These are phyloP conservation scores for Crax fasciolata DNA, from an alignment of 2,797 vertebrate species.

Conservation along the genomic window DNA sequence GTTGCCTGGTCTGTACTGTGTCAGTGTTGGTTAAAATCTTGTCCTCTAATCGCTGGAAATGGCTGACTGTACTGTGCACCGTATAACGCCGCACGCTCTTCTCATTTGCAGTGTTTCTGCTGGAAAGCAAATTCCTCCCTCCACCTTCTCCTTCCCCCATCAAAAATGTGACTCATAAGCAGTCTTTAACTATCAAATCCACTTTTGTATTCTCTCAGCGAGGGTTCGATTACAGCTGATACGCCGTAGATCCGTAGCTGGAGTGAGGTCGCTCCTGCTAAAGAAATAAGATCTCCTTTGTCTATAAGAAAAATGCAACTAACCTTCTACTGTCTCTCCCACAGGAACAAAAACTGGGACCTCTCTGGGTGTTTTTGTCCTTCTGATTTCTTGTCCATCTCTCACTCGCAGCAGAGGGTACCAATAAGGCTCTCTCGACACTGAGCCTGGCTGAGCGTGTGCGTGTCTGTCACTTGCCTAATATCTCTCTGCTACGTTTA, in stretches of 20 bases:
- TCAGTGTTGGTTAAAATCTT: conserved; percentile 53
- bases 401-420: conserved; percentile 45
- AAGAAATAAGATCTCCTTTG: conserved; percentile 72
- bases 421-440: conserved; percentile 36
- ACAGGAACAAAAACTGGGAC: conserved; percentile 75
- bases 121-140: conserved; percentile 54
- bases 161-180: conserved; percentile 73
- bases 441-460: conserved; percentile 47
- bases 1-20: not conserved
- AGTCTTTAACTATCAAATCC: conserved; percentile 65
- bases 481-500: conserved; percentile 72
- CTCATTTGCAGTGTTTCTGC: conserved; percentile 59
- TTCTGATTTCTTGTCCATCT: conserved; percentile 65
- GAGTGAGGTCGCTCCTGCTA: conserved; percentile 66
- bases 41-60: conserved; percentile 25
- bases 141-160: not conserved
- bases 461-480: conserved; percentile 56
- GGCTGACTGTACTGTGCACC: conserved; percentile 37
- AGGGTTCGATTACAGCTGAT: conserved; percentile 70
- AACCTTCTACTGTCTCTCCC: conserved; percentile 79
- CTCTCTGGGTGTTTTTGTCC: conserved; percentile 59
- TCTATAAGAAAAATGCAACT: conserved; percentile 71
- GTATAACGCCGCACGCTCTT: conserved; percentile 33
- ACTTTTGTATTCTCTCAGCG: conserved; percentile 67
- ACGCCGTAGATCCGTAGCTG: conserved; percentile 59